Evolutionary conservation across 1,140 invertebrate genomes (phyloP).

Genomic region (Solenopsis invicta): DNA sequence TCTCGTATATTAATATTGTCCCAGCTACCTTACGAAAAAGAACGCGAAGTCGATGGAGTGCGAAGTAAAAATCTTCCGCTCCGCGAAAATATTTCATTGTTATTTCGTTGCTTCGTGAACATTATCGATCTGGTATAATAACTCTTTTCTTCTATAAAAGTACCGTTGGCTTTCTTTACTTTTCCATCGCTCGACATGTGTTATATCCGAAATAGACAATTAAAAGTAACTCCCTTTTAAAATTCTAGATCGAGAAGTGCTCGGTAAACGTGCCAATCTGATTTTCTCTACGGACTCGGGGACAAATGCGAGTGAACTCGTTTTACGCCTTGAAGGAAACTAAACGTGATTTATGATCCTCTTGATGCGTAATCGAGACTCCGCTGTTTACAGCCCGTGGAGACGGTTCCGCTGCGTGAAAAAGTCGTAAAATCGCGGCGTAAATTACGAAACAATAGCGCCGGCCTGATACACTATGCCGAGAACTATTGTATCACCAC

Average conservation of each 20-base stretch:
- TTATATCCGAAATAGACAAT: background rate
- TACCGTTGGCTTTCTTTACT: background rate
- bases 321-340: constrained; percentile 34
- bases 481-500: constrained; percentile 69
- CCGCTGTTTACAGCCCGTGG: constrained; percentile 44
- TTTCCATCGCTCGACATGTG: background rate
- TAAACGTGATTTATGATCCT: constrained; percentile 65
- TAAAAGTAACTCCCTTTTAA: background rate
- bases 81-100: constrained; percentile 30
- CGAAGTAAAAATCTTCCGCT: constrained; percentile 28
- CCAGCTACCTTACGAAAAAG: constrained; percentile 51
- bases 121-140: background rate
- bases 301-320: constrained; percentile 19
- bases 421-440: constrained; percentile 74
- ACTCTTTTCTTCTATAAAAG: background rate
- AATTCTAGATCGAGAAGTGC: background rate
- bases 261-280: background rate
- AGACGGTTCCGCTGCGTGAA: constrained; percentile 52
- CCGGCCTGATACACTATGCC: constrained; percentile 62
- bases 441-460: constrained; percentile 75
- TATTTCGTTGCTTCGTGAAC: constrained; percentile 21
- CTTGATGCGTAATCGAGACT: constrained; percentile 43
- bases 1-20: constrained; percentile 60
- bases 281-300: background rate
- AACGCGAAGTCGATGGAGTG: constrained; percentile 43